Conservation (phyloP, 1,140 invertebrate genomes). For the Penaeus vannamei region DNA sequence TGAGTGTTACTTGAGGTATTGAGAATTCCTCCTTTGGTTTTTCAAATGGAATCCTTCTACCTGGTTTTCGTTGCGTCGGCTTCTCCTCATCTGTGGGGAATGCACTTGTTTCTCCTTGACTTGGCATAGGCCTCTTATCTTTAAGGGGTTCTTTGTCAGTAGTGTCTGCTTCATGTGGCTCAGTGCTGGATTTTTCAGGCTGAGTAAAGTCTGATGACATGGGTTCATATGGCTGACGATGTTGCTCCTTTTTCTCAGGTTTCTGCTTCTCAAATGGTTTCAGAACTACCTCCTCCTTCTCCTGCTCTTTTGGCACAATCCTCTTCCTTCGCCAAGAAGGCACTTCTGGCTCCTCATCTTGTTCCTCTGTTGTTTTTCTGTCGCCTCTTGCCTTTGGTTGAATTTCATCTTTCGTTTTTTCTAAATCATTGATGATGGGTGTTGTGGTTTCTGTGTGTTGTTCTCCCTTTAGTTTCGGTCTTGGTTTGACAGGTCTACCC, state of each 20-base stretch:
- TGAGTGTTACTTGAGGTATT: slow-evolving; percentile 45
- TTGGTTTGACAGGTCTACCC: neutral
- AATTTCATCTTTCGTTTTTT: neutral
- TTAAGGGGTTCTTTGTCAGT: neutral
- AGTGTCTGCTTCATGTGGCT: neutral
- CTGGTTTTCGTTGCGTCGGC: slow-evolving; percentile 14
- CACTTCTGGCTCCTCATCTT: neutral
- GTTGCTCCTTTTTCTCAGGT: neutral
- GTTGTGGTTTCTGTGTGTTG: too few relatives aligned
- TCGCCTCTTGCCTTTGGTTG: neutral
- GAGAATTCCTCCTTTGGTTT: slow-evolving; percentile 48
- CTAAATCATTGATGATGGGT: neutral
- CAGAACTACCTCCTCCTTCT: neutral
- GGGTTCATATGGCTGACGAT: neutral
- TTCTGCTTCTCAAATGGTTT: neutral
- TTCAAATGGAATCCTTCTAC: neutral
- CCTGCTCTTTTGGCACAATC: neutral
- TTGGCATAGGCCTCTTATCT: neutral
- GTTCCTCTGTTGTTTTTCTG: neutral
- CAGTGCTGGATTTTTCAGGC: neutral
- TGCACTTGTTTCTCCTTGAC: slow-evolving; percentile 4
- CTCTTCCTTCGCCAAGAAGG: neutral
- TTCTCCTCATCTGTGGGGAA: neutral
- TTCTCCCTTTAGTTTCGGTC: too few relatives aligned
- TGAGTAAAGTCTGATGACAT: neutral